phyloP scores from a whole-genome alignment of 37 sponge, comb jelly and placozoan genomes.

The Crambe crambe region DNA sequence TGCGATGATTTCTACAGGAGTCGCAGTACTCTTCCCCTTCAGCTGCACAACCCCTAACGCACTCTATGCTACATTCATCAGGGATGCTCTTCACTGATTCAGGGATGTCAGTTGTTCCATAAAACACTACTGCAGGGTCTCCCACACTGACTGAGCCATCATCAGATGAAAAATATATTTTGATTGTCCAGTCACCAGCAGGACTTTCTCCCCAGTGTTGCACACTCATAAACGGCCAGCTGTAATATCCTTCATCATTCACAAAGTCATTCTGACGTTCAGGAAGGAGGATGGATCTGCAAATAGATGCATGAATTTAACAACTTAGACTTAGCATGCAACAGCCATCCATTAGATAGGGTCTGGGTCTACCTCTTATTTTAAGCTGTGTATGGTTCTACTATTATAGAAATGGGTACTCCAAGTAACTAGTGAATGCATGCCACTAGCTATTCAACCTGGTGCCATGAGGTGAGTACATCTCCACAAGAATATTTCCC shows the following conservation, averaged over 20 bases:
- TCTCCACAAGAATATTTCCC: slow-evolving; percentile 65
- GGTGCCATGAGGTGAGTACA: slow-evolving; percentile 82
- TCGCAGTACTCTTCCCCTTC: slow-evolving; percentile 31
- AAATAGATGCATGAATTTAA: background rate
- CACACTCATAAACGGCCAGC: slow-evolving; percentile 90
- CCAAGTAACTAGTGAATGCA: background rate
- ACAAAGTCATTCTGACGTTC: slow-evolving; percentile 54
- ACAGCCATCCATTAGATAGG: too few relatives aligned
- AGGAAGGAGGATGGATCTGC: slow-evolving; percentile 53
- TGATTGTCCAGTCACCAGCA: slow-evolving; percentile 62
- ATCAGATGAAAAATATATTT: slow-evolving; percentile 33
- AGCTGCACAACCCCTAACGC: slow-evolving; percentile 57
- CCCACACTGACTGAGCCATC: slow-evolving; percentile 18
- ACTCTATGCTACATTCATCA: slow-evolving; percentile 31
- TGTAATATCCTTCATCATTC: slow-evolving; percentile 45
- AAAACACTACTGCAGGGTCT: slow-evolving; percentile 18
- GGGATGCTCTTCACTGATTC: slow-evolving; percentile 51
- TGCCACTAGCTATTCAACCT: slow-evolving; percentile 15
- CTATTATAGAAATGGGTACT: too few relatives aligned
- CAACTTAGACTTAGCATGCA: too few relatives aligned
- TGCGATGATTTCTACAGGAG: slow-evolving; percentile 21
- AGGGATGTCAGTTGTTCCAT: slow-evolving; percentile 52
- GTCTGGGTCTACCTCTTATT: too few relatives aligned
- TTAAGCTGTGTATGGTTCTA: too few relatives aligned
- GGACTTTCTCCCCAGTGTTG: slow-evolving; percentile 87